Conservation (phyloP, 2,888 invertebrate species). For the Dione juno region DNA sequence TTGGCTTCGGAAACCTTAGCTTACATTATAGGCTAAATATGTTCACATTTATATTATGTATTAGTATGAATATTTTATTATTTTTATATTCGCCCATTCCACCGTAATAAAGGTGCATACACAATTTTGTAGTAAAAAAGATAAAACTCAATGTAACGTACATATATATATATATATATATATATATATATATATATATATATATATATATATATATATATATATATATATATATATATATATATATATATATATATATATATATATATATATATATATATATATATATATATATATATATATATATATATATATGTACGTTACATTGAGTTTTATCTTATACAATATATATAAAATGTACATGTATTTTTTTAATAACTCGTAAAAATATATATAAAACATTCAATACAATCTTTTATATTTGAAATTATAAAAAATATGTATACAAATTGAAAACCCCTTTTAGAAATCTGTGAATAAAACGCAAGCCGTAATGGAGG, state of each 20-base stretch:
- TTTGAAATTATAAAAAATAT: slow-evolving; percentile 15
- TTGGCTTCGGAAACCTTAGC: slow-evolving; percentile 6
- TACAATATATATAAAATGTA: no score
- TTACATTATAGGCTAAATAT: slow-evolving; percentile 2
- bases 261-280: no score
- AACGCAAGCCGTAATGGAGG: slow-evolving; percentile 23
- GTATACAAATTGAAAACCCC: slow-evolving; percentile 21
- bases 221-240: no score
- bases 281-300: neutral
- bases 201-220: no score
- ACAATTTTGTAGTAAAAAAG: no score
- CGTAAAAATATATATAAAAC: slow-evolving; percentile 10
- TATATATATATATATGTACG: neutral
- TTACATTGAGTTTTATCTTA: no score
- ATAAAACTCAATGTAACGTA: no score
- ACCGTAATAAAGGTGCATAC: no score
- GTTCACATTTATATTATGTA: neutral
- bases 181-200: neutral
- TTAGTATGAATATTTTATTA: neutral
- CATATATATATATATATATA: neutral
- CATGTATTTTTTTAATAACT: neutral
- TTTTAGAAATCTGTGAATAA: slow-evolving; percentile 25
- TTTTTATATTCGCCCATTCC: neutral
- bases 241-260: no score
- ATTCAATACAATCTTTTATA: neutral